These are phyloP conservation scores for Synanthedon myopaeformis DNA, from an alignment of 2,888 invertebrate species.

Conservation along the genomic window DNA sequence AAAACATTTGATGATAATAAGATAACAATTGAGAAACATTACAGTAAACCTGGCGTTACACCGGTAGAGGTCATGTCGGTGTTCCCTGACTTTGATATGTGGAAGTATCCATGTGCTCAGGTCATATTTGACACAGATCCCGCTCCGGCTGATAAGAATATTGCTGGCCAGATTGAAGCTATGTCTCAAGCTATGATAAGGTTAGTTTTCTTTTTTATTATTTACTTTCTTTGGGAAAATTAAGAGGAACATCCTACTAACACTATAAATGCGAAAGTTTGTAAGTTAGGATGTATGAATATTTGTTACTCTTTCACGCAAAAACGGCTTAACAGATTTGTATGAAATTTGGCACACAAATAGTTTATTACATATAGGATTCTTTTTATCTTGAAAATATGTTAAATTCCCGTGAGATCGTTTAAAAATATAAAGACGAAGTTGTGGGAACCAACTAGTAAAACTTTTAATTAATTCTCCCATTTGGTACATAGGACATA, in stretches of 20 bases:
- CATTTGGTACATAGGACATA: too few relatives aligned
- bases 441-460: too few relatives aligned
- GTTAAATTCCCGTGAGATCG: too few relatives aligned
- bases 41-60: slow-evolving; percentile 94
- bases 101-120: slow-evolving; percentile 98
- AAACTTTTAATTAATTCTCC: too few relatives aligned
- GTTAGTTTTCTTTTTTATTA: slow-evolving; percentile 45
- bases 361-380: too few relatives aligned
- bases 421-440: too few relatives aligned
- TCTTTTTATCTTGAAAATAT: too few relatives aligned
- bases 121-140: slow-evolving; percentile 99
- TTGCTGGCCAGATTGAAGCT: slow-evolving; percentile 92
- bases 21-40: slow-evolving; percentile 88
- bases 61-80: slow-evolving; percentile 88
- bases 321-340: too few relatives aligned
- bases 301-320: too few relatives aligned
- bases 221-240: neutral
- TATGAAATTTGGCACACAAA: too few relatives aligned
- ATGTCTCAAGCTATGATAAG: slow-evolving; percentile 99
- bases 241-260: neutral
- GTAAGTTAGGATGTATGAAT: too few relatives aligned
- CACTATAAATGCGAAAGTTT: neutral
- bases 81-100: slow-evolving; percentile 95
- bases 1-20: slow-evolving; percentile 95
- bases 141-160: slow-evolving; percentile 88